These are phyloP conservation scores for Monochamus alternatus DNA, from an alignment of 2,888 invertebrate genomes.

Conservation along the genomic window DNA sequence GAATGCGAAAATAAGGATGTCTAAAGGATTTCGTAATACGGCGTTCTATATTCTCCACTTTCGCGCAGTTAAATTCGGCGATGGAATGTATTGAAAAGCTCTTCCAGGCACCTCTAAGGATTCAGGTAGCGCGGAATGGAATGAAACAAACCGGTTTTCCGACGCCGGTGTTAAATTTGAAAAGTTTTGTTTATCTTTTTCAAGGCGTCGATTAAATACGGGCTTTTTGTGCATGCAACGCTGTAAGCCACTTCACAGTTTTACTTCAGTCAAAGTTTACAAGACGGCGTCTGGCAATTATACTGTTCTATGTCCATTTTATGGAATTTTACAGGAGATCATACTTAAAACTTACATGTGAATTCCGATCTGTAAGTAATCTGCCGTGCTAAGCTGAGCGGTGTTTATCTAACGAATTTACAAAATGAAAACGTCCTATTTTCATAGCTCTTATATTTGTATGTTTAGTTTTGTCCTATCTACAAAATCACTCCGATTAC, in stretches of 20 bases:
- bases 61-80: conserved; percentile 4
- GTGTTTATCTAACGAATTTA: no score
- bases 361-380: no score
- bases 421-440: no score
- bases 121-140: neutral
- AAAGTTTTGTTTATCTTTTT: conserved; percentile 1
- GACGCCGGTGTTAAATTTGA: neutral
- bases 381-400: no score
- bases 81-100: conserved; percentile 3
- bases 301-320: no score
- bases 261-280: no score
- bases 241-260: no score
- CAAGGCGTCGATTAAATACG: neutral
- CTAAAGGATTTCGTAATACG: neutral
- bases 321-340: neutral
- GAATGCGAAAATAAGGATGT: conserved; percentile 16
- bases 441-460: no score
- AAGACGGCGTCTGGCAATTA: no score
- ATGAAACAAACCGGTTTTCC: neutral
- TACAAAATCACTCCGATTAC: no score
- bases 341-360: neutral
- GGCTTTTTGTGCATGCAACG: neutral
- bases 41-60: neutral
- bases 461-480: no score
- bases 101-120: conserved; percentile 4